Conservation (phyloP, 2,797 vertebrate species). For the Myiotriccus ornatus region DNA sequence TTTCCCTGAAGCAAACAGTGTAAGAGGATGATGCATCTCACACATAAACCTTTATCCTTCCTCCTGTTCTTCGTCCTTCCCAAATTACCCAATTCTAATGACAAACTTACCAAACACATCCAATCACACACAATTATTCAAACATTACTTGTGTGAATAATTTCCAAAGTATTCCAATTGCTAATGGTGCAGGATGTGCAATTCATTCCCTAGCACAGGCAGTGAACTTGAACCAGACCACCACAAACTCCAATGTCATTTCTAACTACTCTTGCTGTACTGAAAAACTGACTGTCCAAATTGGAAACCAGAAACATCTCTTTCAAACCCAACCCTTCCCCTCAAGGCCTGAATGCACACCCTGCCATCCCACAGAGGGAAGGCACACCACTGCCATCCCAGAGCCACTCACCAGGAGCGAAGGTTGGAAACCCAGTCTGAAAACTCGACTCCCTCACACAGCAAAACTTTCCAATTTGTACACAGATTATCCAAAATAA, state of each 20-base stretch:
- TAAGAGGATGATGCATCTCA: neutral
- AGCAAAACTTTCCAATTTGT: neutral
- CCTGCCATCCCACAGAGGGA: neutral
- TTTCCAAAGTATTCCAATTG: neutral
- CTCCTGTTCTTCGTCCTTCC: neutral
- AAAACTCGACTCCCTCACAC: neutral
- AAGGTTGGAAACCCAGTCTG: neutral
- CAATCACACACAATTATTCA: neutral
- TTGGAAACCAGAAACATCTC: neutral
- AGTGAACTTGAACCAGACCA: neutral
- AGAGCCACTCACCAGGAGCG: neutral
- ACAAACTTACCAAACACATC: neutral
- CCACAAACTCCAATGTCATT: rapidly evolving
- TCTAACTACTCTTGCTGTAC: neutral
- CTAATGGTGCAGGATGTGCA: neutral
- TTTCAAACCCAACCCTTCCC: neutral
- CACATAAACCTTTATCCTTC: neutral
- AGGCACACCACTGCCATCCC: neutral
- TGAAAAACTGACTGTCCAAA: neutral
- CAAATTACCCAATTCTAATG: neutral
- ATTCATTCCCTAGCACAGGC: neutral
- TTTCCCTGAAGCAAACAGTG: neutral
- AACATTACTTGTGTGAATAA: neutral
- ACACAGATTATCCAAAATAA: neutral
- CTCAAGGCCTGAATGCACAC: neutral